Percentiles rank a stretch among this genome's conserved stretches.
These are phyloP conservation scores for Pangasianodon gigas DNA, from an alignment of 2,113 vertebrate genomes.

Conservation along the genomic window DNA sequence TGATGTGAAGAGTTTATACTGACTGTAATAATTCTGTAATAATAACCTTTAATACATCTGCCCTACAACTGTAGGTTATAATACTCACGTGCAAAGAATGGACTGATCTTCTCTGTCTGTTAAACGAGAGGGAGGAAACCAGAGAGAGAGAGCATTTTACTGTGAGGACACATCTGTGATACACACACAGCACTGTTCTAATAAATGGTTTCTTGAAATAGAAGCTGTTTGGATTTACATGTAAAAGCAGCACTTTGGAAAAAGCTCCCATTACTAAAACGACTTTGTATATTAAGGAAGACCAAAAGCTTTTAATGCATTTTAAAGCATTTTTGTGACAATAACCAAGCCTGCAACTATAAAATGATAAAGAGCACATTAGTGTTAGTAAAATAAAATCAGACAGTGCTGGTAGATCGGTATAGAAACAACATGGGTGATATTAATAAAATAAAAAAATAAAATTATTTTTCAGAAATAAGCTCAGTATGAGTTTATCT, in stretches of 20 bases:
- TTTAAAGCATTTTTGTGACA: not conserved
- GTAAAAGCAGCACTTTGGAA: not conserved
- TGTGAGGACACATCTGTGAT: slow-evolving; percentile 17
- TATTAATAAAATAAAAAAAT: no score
- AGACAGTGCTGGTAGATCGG: not conserved
- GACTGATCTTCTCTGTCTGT: slow-evolving; percentile 90
- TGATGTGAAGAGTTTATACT: not conserved
- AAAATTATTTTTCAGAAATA: not conserved
- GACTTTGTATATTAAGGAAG: not conserved
- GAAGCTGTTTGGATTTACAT: not conserved
- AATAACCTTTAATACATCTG: not conserved
- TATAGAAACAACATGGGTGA: not conserved
- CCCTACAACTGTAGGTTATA: not conserved
- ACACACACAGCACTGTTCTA: not conserved
- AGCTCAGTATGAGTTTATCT: not conserved
- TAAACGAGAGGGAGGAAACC: slow-evolving; percentile 31
- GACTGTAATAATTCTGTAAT: not conserved
- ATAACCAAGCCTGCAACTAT: not conserved
- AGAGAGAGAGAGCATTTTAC: slow-evolving; percentile 1
- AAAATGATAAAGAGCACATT: not conserved
- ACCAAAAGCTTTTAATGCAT: not conserved
- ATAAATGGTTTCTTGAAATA: slow-evolving; percentile 18
- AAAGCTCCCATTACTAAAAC: not conserved
- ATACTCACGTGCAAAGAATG: slow-evolving; percentile 92
- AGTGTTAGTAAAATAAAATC: not conserved